A percentile compares a stretch with the other conserved stretches of the same genome.
phyloP scores from a whole-genome alignment of 2,888 invertebrate species.

The Sesia apiformis region DNA sequence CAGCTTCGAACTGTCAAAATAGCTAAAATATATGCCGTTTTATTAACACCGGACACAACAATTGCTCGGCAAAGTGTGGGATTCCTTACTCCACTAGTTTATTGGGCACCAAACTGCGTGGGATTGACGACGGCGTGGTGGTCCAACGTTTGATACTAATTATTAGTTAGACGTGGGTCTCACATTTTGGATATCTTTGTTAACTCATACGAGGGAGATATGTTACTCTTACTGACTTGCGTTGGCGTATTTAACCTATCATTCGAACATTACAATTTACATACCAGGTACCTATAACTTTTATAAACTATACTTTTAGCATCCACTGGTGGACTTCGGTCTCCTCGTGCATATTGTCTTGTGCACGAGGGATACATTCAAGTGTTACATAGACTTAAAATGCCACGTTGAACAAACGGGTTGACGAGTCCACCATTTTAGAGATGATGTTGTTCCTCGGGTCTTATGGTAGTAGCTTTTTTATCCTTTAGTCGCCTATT shows the following conservation, averaged over 20 bases:
- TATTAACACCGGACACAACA: constrained; percentile 67
- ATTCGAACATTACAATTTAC: background rate
- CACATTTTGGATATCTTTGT: background rate
- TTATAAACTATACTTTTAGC: no score
- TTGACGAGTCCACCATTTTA: no score
- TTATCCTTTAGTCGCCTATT: no score
- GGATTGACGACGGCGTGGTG: constrained; percentile 35
- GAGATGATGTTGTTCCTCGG: no score
- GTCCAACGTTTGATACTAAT: constrained; percentile 26
- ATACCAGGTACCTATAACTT: no score
- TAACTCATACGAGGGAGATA: background rate
- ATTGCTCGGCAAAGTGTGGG: constrained; percentile 64
- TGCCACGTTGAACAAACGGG: no score
- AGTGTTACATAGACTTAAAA: no score
- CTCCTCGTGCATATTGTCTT: no score
- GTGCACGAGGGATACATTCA: no score
- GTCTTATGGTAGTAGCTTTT: no score
- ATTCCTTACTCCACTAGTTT: constrained; percentile 63
- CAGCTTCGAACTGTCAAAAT: constrained; percentile 70
- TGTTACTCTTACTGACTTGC: background rate
- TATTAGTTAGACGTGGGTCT: constrained; percentile 1
- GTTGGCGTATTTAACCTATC: background rate
- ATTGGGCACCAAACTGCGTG: constrained; percentile 54
- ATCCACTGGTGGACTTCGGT: no score
- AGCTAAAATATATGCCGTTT: constrained; percentile 69